Conservation (phyloP, 2,113 vertebrate species). For the Emydocephalus ijimae region DNA sequence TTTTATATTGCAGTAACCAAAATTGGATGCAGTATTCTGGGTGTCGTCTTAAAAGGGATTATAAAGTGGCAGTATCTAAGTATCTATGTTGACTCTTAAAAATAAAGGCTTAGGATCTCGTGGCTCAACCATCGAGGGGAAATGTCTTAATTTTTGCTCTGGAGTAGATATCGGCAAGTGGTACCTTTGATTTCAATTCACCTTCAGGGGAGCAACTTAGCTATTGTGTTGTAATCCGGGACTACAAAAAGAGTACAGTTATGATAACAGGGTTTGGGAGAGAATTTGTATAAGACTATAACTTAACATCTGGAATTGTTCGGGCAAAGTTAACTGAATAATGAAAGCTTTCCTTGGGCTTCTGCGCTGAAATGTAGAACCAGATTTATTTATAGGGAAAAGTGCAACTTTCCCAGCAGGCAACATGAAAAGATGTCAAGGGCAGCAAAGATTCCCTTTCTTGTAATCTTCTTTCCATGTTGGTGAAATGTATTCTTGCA, state of each 20-base stretch:
- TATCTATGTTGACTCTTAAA: background rate
- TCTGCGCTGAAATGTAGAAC: background rate
- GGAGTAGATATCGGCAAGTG: background rate
- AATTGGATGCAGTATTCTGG: background rate
- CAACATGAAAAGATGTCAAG: background rate
- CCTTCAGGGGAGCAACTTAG: background rate
- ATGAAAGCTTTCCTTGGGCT: background rate
- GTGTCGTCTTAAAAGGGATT: background rate
- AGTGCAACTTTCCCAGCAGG: constrained; percentile 14
- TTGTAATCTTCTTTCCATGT: background rate
- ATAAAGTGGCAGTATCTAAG: background rate
- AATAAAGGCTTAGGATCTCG: background rate
- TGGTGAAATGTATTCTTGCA: background rate
- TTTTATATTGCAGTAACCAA: background rate
- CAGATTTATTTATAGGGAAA: constrained; percentile 20
- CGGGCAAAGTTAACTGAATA: background rate
- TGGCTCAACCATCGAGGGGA: background rate
- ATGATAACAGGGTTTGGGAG: background rate
- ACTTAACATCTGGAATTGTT: background rate
- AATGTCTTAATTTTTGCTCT: background rate
- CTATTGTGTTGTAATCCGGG: background rate
- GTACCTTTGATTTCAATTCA: background rate
- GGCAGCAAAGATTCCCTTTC: background rate
- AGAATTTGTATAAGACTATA: background rate
- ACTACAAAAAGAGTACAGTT: background rate